Evolutionary conservation across 1,140 invertebrate species (phyloP).

Genomic region (Leucophenga varia): DNA sequence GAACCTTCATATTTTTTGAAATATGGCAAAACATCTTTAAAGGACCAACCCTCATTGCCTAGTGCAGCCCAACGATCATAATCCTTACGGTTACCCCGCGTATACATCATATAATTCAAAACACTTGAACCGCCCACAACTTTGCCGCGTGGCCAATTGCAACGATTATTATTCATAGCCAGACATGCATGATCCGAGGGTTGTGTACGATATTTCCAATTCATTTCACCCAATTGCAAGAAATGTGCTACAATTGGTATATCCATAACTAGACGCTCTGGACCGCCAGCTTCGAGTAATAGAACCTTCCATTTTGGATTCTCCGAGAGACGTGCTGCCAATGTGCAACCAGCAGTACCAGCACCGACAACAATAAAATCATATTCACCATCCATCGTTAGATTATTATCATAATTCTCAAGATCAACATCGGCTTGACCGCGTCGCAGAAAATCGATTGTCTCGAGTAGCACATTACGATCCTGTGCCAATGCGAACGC

Average conservation of each 20-base stretch:
- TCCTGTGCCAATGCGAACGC: conserved; percentile 29
- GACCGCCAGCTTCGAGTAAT: conserved; percentile 68
- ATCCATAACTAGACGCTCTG: conserved; percentile 67
- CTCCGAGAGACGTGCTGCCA: conserved; percentile 68
- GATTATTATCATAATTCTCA: conserved; percentile 50
- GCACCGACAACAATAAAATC: conserved; percentile 72
- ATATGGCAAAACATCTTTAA: conserved; percentile 77
- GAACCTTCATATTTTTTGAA: conserved; percentile 78
- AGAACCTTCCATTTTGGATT: conserved; percentile 65
- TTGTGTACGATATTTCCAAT: conserved; percentile 71
- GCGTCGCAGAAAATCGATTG: conserved; percentile 41
- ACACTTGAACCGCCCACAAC: conserved; percentile 82
- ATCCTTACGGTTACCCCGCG: conserved; percentile 71
- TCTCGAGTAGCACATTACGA: conserved; percentile 43
- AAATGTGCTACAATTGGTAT: conserved; percentile 66
- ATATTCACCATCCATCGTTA: conserved; percentile 53
- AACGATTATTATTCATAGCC: conserved; percentile 60
- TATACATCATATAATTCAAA: conserved; percentile 90
- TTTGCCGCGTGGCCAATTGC: conserved; percentile 75
- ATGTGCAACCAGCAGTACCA: conserved; percentile 70
- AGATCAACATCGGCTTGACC: conserved; percentile 33
- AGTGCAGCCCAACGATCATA: conserved; percentile 77
- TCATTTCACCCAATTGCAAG: conserved; percentile 63
- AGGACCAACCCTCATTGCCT: conserved; percentile 82
- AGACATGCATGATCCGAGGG: conserved; percentile 57